Conservation (phyloP, 64 coral and sea anemone genomes). For the Hydrozoanthus tunicans region DNA sequence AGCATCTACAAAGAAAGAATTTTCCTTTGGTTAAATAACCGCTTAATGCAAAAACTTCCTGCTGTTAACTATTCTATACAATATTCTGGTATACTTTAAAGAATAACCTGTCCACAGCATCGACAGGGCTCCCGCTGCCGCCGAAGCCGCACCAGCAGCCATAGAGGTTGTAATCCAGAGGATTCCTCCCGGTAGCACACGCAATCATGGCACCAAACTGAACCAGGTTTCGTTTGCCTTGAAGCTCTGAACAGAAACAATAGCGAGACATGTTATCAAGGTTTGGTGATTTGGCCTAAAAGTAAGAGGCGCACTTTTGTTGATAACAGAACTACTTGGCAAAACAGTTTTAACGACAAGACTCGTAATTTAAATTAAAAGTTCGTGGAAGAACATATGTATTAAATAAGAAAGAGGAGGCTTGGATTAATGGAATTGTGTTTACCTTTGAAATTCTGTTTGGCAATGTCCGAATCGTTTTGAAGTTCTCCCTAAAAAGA, state of each 20-base stretch:
- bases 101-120: constrained; percentile 42
- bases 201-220: constrained; percentile 51
- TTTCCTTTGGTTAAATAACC: too few relatives aligned
- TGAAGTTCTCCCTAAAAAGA: not conserved
- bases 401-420: not conserved
- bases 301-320: too few relatives aligned
- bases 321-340: too few relatives aligned
- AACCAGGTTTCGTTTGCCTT: not conserved
- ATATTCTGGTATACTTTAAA: not conserved
- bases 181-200: not conserved
- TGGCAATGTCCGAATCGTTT: not conserved
- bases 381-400: too few relatives aligned
- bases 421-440: not conserved
- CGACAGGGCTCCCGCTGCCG: constrained; percentile 49
- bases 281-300: too few relatives aligned
- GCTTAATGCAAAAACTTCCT: too few relatives aligned
- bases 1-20: constrained; percentile 45
- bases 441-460: constrained; percentile 11
- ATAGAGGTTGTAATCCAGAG: constrained; percentile 42
- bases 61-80: not conserved
- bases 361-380: too few relatives aligned
- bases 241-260: not conserved
- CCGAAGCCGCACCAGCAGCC: constrained; percentile 65
- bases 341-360: too few relatives aligned
- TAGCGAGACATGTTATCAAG: too few relatives aligned